A percentile compares a stretch with the other conserved stretches of the same genome.
Conservation (phyloP, 1,140 invertebrate genomes). For the Heliconius eleuchia region DNA sequence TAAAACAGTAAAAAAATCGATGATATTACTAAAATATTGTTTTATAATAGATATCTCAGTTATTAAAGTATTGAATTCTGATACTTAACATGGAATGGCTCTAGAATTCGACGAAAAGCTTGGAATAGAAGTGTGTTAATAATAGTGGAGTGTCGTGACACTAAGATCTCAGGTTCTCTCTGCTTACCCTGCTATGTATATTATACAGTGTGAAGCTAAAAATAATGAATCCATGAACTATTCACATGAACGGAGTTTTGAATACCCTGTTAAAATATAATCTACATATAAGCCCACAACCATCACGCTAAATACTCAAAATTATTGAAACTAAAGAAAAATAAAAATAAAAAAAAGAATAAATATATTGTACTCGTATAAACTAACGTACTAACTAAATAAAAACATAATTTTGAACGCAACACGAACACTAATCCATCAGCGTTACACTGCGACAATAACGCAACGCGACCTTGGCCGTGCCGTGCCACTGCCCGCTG, state of each 20-base stretch:
- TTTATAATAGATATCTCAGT: no score
- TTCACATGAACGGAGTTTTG: no score
- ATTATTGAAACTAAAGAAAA: no score
- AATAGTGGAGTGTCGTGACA: background rate
- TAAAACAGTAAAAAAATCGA: no score
- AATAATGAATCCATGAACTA: background rate
- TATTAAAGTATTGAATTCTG: no score
- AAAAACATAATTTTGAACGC: conserved; percentile 6
- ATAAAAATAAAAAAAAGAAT: background rate
- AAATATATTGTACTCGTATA: background rate
- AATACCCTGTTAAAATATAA: no score
- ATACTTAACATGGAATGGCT: no score
- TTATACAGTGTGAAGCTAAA: background rate
- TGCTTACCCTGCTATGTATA: background rate
- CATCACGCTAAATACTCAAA: background rate
- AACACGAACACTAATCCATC: background rate
- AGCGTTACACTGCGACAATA: background rate
- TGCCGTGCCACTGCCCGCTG: background rate
- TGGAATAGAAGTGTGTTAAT: background rate
- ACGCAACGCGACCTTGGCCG: background rate
- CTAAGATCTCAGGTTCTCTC: background rate
- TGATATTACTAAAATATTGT: no score
- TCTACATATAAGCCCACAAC: background rate
- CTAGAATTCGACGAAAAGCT: background rate
- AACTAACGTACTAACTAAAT: background rate